Percentiles rank a stretch among this genome's conserved stretches.
phyloP scores from a whole-genome alignment of 2,113 vertebrate genomes.

The Murina feae region DNA sequence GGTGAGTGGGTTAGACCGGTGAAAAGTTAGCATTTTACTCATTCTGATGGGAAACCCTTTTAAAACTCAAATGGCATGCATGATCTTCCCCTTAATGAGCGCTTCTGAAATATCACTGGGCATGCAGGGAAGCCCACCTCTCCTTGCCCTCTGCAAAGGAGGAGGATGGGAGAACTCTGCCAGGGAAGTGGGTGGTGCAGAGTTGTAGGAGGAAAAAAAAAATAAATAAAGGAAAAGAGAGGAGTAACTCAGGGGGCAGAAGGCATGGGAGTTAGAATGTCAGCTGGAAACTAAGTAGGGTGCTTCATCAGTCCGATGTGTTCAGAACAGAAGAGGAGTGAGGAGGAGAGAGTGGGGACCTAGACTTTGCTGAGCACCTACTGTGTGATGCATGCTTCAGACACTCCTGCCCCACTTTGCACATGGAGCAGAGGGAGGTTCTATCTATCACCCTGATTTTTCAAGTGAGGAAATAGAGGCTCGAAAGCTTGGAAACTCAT shows the following conservation, averaged over 20 bases:
- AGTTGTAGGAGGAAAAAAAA: neutral
- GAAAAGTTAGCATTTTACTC: constrained; percentile 67
- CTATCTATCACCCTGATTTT: neutral
- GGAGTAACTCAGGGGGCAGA: neutral
- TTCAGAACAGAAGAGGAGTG: neutral
- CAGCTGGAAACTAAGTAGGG: constrained; percentile 22
- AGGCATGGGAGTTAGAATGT: neutral
- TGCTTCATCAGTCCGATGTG: neutral
- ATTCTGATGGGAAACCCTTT: constrained; percentile 78
- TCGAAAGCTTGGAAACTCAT: neutral
- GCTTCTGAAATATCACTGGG: constrained; percentile 84
- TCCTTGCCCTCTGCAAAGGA: constrained; percentile 56
- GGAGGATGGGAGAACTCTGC: constrained; percentile 34
- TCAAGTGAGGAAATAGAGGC: neutral
- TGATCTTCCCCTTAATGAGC: constrained; percentile 80
- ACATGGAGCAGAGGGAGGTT: fast-evolving
- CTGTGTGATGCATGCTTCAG: too few relatives aligned
- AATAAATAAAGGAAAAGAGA: neutral
- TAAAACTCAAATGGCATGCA: constrained; percentile 82
- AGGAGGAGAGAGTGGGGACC: neutral
- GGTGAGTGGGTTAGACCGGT: constrained; percentile 53
- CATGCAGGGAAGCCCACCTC: constrained; percentile 74
- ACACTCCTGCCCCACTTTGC: neutral
- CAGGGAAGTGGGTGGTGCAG: neutral
- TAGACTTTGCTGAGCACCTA: neutral